Conservation (phyloP, 2,888 invertebrate species). For the Xestia c-nigrum region DNA sequence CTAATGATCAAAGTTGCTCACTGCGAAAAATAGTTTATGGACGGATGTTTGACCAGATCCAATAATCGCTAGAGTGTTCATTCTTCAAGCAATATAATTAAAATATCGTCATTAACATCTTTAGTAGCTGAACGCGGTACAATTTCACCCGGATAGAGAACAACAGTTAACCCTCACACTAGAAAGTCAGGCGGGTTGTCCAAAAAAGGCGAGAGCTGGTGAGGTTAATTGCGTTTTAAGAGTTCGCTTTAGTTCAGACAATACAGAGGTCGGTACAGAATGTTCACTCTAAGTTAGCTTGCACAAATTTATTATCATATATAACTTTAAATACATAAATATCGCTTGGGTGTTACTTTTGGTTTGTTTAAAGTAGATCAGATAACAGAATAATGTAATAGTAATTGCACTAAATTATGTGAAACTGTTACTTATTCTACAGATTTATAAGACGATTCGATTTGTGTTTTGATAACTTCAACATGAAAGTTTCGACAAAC, state of each 20-base stretch:
- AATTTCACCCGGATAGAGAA: slow-evolving; percentile 24
- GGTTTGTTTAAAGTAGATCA: background rate
- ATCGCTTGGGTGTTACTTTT: too few relatives aligned
- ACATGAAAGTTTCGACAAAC: background rate
- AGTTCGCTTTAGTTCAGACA: slow-evolving; percentile 32
- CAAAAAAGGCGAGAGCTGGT: slow-evolving; percentile 59
- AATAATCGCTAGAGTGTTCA: background rate
- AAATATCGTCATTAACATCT: slow-evolving; percentile 12
- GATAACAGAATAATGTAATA: background rate
- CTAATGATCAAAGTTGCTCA: background rate
- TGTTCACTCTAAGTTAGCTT: background rate
- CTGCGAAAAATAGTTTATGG: background rate
- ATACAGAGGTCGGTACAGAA: slow-evolving; percentile 35
- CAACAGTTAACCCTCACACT: slow-evolving; percentile 45
- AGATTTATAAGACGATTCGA: background rate
- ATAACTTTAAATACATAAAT: too few relatives aligned
- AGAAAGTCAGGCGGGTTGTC: slow-evolving; percentile 51
- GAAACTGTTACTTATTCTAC: background rate
- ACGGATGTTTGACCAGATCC: background rate
- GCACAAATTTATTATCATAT: background rate
- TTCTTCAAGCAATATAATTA: slow-evolving; percentile 8
- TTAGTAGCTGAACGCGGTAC: slow-evolving; percentile 11
- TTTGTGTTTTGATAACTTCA: background rate
- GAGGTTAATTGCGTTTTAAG: slow-evolving; percentile 61
- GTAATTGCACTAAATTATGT: background rate